Evolutionary conservation across 2,888 invertebrate species (phyloP), one percentile per base, ranked within the genome.

Genomic region (Vanessa cardui): DNA sequence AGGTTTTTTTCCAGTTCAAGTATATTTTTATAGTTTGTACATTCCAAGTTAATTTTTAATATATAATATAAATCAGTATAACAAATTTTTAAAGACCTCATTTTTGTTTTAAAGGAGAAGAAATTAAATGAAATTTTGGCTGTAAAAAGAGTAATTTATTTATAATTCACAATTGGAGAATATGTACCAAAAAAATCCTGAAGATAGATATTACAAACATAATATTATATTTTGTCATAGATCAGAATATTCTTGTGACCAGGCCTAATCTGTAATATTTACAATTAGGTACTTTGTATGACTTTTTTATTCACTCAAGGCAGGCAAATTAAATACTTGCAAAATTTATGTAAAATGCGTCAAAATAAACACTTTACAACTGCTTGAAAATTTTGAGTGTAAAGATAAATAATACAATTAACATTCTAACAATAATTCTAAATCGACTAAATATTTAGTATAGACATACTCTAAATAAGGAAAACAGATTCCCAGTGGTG

Each of bases 61-160:
- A 39, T 39, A 12, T 39, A 39, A 39, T 2, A 12, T 39, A 39
- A 39, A 12, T 2, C 9, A 39, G 39, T 12, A 4, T 9, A 12
- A 39, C 9, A 39, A 39, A 39, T 39, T 39, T 39, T 39, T 12
- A 12, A 9, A 9, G 8, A 8, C 7, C 2, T 8, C 33, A 33
- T 39, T 39, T 33, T 26, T 44, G 44, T 9, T 6, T 60, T 0
- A 2, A 4, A 6, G 16, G 31, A 68, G 47, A 58, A 63, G 63
- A 69, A 60, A 63, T 65, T 69, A 68, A 67, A 68, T 18, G 49
- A 33, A 66, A 49, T 60, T 0, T 62, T 81, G 77, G 82, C 80
- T 90, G 89, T 89, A 92, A 90, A 90, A 92, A 89, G 89, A 81
- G 88, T 89, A 86, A 87, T 92, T 91, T 92, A 92, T 91, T 92